Evolutionary conservation across 2,888 invertebrate genomes (phyloP), one percentile per base, ranked within the genome.

Genomic region (Dichetophora obliterata): DNA sequence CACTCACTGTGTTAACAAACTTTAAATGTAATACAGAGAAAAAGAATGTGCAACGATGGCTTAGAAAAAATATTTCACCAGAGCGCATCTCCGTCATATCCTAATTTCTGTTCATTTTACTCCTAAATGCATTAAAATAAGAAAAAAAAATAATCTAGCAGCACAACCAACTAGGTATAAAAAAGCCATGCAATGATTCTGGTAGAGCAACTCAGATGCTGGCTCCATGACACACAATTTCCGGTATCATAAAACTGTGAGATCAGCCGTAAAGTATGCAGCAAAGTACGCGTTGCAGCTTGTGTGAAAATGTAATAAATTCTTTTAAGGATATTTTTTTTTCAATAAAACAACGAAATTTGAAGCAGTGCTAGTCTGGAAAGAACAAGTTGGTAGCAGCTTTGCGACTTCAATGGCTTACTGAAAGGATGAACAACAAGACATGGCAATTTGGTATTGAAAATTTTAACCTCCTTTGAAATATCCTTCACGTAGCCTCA

Each of bases 261-360:
- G 54, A 68, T 68, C 54, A 54, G 75, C 68, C 75, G 48, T 75
- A 75, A 75, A 75, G 59, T 68, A 68, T 76, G 57, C 70, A 71
- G 52, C 63, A 71, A 59, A 37, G 71, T 70, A 70, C 54, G 34
- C 69, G 34, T 52, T 63, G 63, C 24, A 9, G 50, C 73, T 52
- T 65, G 54, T 71, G 57, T 50, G 71, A 75, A 63, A 75, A 66
- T 71, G 76, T 76, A 65, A 71, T 76, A 76, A 76, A 70, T 75
- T 76, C 59, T 68, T 68, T 19, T 24, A 19, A 31, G n/a, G 31
- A 76, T 57, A n/a, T n/a, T n/a, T n/a, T 66, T 65, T 66, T 37
- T 43, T n/a, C 48, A 43, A 27, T 66, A 9, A n/a, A 5, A 11
- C 31, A 54, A 34, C 27, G 34, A 52, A 27, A 22, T 27, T 31